Percentiles rank a stretch among this genome's conserved stretches.
phyloP scores from a whole-genome alignment of 2,888 invertebrate species.

The Thymelicus lineola region DNA sequence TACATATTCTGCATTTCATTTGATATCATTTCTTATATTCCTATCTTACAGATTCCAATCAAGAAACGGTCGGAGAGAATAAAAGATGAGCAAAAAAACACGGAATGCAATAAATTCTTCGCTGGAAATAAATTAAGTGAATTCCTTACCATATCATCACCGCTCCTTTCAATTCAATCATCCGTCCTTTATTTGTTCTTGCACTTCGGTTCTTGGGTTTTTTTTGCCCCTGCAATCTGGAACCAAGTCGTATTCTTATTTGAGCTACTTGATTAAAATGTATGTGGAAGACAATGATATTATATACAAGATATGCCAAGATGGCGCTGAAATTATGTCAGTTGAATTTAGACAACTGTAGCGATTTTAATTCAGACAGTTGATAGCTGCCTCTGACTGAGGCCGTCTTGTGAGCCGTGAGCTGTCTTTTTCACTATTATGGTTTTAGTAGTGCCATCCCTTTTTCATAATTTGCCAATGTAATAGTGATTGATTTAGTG shows the following conservation, averaged over 20 bases:
- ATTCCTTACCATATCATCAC: constrained; percentile 31
- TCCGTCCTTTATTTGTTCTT: constrained; percentile 26
- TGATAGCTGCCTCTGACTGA: no score
- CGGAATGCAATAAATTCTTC: constrained; percentile 8
- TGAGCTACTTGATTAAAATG: background rate
- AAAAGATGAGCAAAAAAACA: constrained; percentile 9
- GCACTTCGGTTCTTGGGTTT: constrained; percentile 14
- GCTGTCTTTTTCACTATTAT: no score
- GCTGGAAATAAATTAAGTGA: constrained; percentile 22
- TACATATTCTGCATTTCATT: background rate
- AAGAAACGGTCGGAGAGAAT: constrained; percentile 10
- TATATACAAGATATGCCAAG: no score
- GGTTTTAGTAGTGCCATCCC: no score
- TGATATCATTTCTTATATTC: constrained; percentile 7
- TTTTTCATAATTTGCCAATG: no score
- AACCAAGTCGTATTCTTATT: background rate
- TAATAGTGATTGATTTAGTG: no score
- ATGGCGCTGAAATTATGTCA: no score
- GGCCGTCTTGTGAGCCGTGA: no score
- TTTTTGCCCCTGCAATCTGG: constrained; percentile 7
- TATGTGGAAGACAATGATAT: no score
- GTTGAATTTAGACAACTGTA: no score
- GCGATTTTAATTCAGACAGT: no score
- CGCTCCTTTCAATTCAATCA: constrained; percentile 24
- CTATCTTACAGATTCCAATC: constrained; percentile 7